Evolutionary conservation across 2,113 vertebrate genomes (phyloP).

Genomic region (Poecile atricapillus): DNA sequence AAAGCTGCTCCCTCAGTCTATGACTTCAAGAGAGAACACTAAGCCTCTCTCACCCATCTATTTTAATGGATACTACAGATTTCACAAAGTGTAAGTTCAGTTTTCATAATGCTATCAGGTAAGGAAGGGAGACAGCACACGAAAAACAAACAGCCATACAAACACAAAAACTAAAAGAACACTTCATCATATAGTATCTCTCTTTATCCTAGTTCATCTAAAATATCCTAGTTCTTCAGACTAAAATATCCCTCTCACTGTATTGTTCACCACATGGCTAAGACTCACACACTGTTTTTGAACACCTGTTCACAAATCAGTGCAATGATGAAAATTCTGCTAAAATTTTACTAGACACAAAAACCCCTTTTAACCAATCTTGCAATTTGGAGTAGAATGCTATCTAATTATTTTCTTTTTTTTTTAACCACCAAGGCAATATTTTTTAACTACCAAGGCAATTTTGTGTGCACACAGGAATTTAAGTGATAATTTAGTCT

Average conservation of each 20-base stretch:
- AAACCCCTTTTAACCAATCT: not conserved
- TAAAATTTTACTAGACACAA: not conserved
- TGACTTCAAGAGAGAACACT: not conserved
- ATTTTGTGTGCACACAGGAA: not conserved
- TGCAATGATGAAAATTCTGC: not conserved
- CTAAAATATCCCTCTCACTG: not conserved
- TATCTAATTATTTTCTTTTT: not conserved
- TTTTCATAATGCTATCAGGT: not conserved
- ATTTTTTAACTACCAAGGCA: not conserved
- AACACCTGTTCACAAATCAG: not conserved
- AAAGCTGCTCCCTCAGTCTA: not conserved
- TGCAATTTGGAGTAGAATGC: not conserved
- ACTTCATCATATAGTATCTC: not conserved
- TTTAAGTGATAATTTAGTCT: not conserved
- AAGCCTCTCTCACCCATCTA: not conserved
- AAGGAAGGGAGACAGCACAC: not conserved
- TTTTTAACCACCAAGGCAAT: no score
- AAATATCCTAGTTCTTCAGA: no score
- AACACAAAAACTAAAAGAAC: not conserved
- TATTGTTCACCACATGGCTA: not conserved
- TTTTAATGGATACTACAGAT: not conserved
- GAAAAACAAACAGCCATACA: not conserved
- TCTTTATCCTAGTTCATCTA: not conserved
- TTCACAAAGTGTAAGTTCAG: not conserved
- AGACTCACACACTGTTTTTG: not conserved